Evolutionary conservation across 2,888 invertebrate genomes (phyloP).

Genomic region (Microchrysa polita): DNA sequence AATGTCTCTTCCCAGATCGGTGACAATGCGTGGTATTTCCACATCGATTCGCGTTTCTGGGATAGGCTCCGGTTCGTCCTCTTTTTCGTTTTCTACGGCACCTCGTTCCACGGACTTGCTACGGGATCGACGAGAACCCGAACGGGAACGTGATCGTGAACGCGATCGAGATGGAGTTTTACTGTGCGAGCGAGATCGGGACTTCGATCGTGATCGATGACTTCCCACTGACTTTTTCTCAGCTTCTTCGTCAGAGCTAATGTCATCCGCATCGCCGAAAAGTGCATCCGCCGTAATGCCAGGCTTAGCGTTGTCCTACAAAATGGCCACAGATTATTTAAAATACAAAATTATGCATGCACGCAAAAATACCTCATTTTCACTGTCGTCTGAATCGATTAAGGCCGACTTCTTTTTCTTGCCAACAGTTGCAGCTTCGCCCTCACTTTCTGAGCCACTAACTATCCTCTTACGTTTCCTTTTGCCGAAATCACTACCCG

Average conservation of each 20-base stretch:
- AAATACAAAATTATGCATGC: neutral
- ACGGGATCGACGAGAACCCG: slow-evolving; percentile 59
- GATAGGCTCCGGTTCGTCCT: slow-evolving; percentile 79
- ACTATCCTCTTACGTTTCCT: slow-evolving; percentile 64
- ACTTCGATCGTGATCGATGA: slow-evolving; percentile 53
- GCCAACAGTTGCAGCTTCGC: slow-evolving; percentile 56
- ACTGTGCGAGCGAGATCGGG: slow-evolving; percentile 50
- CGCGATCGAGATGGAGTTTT: slow-evolving; percentile 54
- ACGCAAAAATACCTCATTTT: slow-evolving; percentile 65
- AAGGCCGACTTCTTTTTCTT: slow-evolving; percentile 66
- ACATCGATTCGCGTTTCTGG: slow-evolving; percentile 97
- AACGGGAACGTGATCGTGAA: slow-evolving; percentile 59
- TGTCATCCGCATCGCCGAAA: slow-evolving; percentile 94
- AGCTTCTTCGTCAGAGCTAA: slow-evolving; percentile 81
- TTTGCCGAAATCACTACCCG: slow-evolving; percentile 60
- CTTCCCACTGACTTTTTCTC: slow-evolving; percentile 58
- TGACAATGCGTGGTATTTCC: slow-evolving; percentile 94
- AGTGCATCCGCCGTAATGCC: slow-evolving; percentile 77
- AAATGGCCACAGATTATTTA: too few species aligned
- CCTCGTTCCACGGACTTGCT: slow-evolving; percentile 58
- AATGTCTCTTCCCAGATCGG: slow-evolving; percentile 90
- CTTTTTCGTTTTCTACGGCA: slow-evolving; percentile 73
- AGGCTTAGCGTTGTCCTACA: slow-evolving; percentile 53
- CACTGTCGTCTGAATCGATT: slow-evolving; percentile 74
- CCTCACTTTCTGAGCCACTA: slow-evolving; percentile 66